phyloP scores from a whole-genome alignment of 2,797 vertebrate species.

The Phylloscopus collybita region DNA sequence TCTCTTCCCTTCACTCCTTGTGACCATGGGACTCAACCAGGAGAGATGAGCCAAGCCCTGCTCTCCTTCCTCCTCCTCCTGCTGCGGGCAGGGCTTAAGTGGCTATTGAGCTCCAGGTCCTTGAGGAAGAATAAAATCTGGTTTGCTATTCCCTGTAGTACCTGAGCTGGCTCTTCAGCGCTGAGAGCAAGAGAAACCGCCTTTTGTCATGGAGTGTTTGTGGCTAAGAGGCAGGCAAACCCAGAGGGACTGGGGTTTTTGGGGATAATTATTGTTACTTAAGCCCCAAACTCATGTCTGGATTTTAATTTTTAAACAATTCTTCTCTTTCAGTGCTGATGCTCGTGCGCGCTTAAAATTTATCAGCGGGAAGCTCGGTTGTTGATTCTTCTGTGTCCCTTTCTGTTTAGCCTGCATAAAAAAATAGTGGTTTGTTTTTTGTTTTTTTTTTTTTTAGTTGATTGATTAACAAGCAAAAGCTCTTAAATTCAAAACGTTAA shows the following conservation, averaged over 20 bases:
- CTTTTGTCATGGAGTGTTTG: slow-evolving; percentile 43
- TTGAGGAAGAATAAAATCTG: slow-evolving; percentile 50
- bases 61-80: slow-evolving; percentile 17
- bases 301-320: background rate
- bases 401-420: background rate
- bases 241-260: background rate
- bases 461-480: background rate
- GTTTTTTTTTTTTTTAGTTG: background rate
- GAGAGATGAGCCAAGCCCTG: background rate
- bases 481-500: background rate
- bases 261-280: background rate
- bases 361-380: background rate
- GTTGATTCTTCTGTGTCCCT: background rate
- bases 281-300: background rate
- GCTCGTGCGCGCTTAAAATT: fast-evolving
- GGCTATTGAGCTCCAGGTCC: slow-evolving; percentile 34
- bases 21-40: background rate
- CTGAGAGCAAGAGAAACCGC: background rate
- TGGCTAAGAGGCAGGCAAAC: background rate
- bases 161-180: background rate
- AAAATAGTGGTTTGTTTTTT: background rate
- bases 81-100: slow-evolving; percentile 35
- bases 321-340: background rate
- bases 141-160: slow-evolving; percentile 45
- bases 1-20: background rate